These are phyloP conservation scores for Eunapius fragilis DNA, from an alignment of 37 sponge, comb jelly and placozoan species.

Conservation along the genomic window DNA sequence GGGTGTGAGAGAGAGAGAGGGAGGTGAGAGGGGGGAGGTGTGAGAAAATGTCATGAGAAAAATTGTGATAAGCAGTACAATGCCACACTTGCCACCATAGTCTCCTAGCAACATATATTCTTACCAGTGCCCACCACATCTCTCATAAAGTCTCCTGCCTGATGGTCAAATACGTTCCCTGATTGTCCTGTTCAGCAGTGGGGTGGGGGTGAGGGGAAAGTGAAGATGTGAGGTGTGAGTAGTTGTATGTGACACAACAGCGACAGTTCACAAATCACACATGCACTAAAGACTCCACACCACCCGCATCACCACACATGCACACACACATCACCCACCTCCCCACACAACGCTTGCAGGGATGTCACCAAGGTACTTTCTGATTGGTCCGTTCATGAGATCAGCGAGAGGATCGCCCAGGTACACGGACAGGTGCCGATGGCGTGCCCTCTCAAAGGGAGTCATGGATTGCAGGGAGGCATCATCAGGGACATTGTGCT, in stretches of 20 bases:
- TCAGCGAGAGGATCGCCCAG: constrained; percentile 37
- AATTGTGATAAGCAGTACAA: no score
- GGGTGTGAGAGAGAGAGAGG: not conserved
- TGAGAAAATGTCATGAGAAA: no score
- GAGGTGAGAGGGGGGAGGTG: not conserved
- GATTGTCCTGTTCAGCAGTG: constrained; percentile 45
- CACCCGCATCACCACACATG: not conserved
- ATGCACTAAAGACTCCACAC: no score
- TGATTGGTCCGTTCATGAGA: constrained; percentile 83
- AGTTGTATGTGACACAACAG: no score
- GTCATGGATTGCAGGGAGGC: not conserved
- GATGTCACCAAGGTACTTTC: constrained; percentile 58
- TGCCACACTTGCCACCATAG: not conserved
- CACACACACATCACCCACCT: constrained; percentile 36
- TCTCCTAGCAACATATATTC: not conserved
- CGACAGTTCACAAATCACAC: no score
- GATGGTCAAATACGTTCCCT: constrained; percentile 52
- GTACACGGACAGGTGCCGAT: not conserved
- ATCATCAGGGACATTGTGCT: constrained; percentile 45
- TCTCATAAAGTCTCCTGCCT: constrained; percentile 78
- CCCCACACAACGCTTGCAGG: constrained; percentile 74
- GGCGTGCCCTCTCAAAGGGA: not conserved
- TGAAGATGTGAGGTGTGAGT: no score
- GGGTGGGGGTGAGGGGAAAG: no score
- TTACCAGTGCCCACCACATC: constrained; percentile 61